Evolutionary conservation across 2,888 invertebrate genomes (phyloP).

Genomic region (Helleia helle): DNA sequence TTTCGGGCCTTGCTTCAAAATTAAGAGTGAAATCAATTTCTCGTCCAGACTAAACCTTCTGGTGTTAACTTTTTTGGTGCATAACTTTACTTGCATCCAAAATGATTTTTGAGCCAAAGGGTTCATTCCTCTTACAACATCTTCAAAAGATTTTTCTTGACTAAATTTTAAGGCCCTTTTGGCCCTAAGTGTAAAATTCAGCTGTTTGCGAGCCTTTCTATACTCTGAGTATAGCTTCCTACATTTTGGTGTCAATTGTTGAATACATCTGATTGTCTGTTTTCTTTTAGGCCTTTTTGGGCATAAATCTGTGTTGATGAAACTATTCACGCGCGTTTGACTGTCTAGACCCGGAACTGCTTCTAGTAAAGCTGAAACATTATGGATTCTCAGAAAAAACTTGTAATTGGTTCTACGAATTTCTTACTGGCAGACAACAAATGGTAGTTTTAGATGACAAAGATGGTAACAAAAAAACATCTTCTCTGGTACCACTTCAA

Average conservation of each 20-base stretch:
- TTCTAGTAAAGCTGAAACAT: no score
- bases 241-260: slow-evolving; percentile 9
- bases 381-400: no score
- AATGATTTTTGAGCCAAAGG: slow-evolving; percentile 10
- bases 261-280: not conserved
- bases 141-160: slow-evolving; percentile 11
- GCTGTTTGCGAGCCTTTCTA: slow-evolving; percentile 1
- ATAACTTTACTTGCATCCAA: slow-evolving; percentile 10
- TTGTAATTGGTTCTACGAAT: no score
- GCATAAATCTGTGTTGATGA: slow-evolving; percentile 28
- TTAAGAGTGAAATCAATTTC: slow-evolving; percentile 4
- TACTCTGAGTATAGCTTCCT: slow-evolving; percentile 12
- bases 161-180: slow-evolving; percentile 6
- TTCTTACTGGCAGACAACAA: no score
- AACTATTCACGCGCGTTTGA: no score
- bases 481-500: no score
- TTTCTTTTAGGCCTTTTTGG: not conserved
- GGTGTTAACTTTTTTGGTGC: not conserved
- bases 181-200: slow-evolving; percentile 7
- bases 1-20: slow-evolving; percentile 11
- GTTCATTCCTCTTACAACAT: slow-evolving; percentile 11
- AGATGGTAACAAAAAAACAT: no score
- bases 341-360: no score
- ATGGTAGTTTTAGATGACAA: no score
- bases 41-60: slow-evolving; percentile 8